These are phyloP conservation scores for Mercenaria mercenaria DNA, from an alignment of 1,140 invertebrate genomes.

Conservation along the genomic window DNA sequence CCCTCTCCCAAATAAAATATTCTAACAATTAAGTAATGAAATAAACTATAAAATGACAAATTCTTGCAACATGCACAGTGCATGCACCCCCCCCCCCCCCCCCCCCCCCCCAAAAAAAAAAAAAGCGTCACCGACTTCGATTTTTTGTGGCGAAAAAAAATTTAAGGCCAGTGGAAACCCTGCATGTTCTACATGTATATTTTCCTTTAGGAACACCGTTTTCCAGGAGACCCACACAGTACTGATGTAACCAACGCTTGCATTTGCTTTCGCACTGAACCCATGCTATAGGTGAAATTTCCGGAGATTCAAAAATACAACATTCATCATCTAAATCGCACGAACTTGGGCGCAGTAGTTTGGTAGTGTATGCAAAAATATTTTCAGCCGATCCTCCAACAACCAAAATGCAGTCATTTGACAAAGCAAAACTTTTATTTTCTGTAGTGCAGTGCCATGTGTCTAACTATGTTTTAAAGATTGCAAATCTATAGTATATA, in stretches of 20 bases:
- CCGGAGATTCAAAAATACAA: slow-evolving; percentile 1
- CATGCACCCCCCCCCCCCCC: no score
- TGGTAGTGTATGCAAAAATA: slow-evolving; percentile 7
- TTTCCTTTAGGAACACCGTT: slow-evolving; percentile 13
- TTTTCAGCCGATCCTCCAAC: neutral
- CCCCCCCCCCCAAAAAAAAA: no score
- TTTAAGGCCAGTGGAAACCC: no score
- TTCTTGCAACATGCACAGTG: no score
- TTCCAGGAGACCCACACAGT: neutral
- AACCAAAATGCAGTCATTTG: neutral
- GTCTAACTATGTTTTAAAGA: neutral
- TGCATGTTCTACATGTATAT: neutral
- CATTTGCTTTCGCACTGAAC: slow-evolving; percentile 11
- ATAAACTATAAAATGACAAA: no score
- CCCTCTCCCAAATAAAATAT: no score
- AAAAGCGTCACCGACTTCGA: no score
- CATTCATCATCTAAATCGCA: neutral
- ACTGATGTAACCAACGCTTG: slow-evolving; percentile 26
- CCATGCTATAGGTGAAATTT: slow-evolving; percentile 7
- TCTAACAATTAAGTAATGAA: no score
- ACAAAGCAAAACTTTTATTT: neutral
- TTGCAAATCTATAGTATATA: neutral
- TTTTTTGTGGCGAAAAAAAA: no score
- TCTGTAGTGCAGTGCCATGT: neutral
- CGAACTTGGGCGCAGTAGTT: neutral